A percentile compares a stretch with the other conserved stretches of the same genome.
Evolutionary conservation across 2,888 invertebrate genomes (phyloP).

Genomic region (Drosophila buzzatii): DNA sequence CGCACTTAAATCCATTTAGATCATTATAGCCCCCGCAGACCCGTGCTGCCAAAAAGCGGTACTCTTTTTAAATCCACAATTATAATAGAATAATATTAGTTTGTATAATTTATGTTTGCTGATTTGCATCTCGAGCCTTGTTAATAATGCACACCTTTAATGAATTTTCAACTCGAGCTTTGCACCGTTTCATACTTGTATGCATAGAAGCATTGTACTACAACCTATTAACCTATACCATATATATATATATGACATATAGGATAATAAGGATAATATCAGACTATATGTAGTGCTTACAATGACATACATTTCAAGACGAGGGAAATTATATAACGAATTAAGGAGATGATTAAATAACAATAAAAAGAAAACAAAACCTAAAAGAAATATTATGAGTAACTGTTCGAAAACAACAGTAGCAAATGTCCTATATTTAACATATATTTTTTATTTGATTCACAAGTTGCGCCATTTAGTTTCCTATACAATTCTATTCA

Average conservation of each 20-base stretch:
- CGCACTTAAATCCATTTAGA: conserved; percentile 12
- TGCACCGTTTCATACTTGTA: conserved; percentile 28
- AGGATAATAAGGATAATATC: conserved; percentile 14
- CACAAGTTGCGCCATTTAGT: conserved; percentile 42
- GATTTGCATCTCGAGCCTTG: conserved; percentile 23
- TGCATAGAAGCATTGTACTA: conserved; percentile 24
- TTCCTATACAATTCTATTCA: conserved; percentile 36
- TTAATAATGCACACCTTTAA: conserved; percentile 19
- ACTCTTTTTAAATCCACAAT: conserved; percentile 1
- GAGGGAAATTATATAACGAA: conserved; percentile 1
- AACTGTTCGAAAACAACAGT: conserved; percentile 11
- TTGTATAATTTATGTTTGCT: conserved; percentile 20
- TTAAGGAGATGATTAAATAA: conserved; percentile 3
- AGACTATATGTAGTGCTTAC: conserved; percentile 5
- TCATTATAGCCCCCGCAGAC: background rate
- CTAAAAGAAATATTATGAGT: conserved; percentile 3
- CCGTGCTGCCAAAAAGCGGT: background rate
- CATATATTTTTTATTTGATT: conserved; percentile 24
- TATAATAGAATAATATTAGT: background rate
- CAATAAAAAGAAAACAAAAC: background rate
- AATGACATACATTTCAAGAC: background rate
- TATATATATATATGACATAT: background rate
- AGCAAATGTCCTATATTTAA: conserved; percentile 83
- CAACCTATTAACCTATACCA: conserved; percentile 13
- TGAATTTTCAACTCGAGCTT: conserved; percentile 20